Percentiles rank a stretch among this genome's conserved stretches.
phyloP scores from a whole-genome alignment of 1,140 invertebrate species.

The Solenopsis fugax region DNA sequence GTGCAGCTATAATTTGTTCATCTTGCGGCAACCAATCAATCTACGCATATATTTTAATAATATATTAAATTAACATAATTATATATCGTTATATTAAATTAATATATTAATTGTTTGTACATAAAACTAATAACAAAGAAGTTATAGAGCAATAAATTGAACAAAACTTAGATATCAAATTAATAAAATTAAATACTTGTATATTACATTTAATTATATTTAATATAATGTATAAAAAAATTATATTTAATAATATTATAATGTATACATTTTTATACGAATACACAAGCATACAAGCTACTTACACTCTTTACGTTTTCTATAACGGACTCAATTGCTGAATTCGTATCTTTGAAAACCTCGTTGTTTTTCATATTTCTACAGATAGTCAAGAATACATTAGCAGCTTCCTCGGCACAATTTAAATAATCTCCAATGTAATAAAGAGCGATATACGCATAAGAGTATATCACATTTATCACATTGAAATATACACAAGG shows the following conservation, averaged over 20 bases:
- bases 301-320: conserved; percentile 87
- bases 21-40: conserved; percentile 82
- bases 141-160: too few relatives aligned
- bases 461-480: conserved; percentile 90
- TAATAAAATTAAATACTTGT: too few relatives aligned
- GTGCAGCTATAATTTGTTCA: conserved; percentile 79
- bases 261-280: conserved; percentile 15
- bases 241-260: conserved; percentile 64
- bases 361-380: conserved; percentile 88
- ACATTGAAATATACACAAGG: conserved; percentile 90
- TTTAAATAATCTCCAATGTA: conserved; percentile 91
- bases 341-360: conserved; percentile 88
- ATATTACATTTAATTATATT: conserved; percentile 62
- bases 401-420: conserved; percentile 87
- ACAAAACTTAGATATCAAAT: too few relatives aligned
- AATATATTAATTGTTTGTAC: too few relatives aligned
- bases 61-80: background rate
- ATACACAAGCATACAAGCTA: conserved; percentile 42
- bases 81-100: too few relatives aligned
- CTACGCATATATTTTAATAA: conserved; percentile 76
- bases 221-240: background rate
- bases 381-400: conserved; percentile 88
- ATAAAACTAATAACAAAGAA: too few relatives aligned
- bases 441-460: conserved; percentile 89
- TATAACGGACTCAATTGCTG: conserved; percentile 89